Percentiles rank a stretch among this genome's conserved stretches.
These are phyloP conservation scores for Chiroxiphia lanceolata DNA, from an alignment of 2,797 vertebrate species.

Conservation along the genomic window DNA sequence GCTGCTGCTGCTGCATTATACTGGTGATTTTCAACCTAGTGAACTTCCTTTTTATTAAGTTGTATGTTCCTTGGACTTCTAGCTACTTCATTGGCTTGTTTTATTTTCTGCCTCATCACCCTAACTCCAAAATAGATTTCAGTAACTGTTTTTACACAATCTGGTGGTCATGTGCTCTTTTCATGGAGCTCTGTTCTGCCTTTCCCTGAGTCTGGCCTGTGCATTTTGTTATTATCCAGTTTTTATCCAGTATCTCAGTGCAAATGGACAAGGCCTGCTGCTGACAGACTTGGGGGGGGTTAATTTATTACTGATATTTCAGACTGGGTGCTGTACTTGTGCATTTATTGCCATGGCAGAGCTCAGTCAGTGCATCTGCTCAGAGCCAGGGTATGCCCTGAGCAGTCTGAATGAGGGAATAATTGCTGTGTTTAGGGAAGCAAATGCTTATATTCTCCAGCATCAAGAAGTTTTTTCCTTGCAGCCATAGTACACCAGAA, in stretches of 20 bases:
- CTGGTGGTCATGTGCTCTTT: neutral
- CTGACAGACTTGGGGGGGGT: neutral
- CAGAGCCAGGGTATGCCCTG: neutral
- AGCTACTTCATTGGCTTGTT: neutral
- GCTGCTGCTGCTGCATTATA: neutral
- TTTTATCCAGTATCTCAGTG: neutral
- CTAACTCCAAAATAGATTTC: neutral
- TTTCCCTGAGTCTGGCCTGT: neutral
- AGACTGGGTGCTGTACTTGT: neutral
- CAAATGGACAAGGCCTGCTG: neutral
- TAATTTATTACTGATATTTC: neutral
- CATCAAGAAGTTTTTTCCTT: neutral
- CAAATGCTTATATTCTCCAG: neutral
- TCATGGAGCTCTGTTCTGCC: neutral
- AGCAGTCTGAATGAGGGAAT: neutral
- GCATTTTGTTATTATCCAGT: neutral
- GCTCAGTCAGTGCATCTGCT: neutral
- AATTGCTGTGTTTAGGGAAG: neutral
- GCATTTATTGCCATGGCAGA: neutral
- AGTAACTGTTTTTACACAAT: neutral
- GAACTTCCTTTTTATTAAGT: neutral
- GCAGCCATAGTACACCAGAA: neutral
- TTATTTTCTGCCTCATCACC: neutral
- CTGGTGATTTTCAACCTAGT: neutral
- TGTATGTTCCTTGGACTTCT: neutral